phyloP scores from a whole-genome alignment of 2,888 invertebrate genomes.

The Crocallis elinguaria region DNA sequence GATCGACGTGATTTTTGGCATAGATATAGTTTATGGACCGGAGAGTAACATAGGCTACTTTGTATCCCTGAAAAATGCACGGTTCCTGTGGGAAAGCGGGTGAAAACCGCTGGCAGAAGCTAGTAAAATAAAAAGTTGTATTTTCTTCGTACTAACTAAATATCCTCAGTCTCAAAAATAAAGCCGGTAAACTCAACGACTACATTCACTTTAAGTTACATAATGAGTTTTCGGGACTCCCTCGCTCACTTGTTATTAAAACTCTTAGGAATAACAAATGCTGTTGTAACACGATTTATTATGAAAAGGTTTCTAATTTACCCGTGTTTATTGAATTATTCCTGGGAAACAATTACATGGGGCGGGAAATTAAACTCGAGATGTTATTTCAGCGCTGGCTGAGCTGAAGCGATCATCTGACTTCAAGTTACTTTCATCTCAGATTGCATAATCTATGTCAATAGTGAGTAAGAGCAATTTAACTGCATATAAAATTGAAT shows the following conservation, averaged over 20 bases:
- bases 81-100: too few species aligned
- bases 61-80: too few species aligned
- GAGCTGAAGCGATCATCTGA: slow-evolving; percentile 3
- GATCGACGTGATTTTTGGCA: too few species aligned
- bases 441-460: too few species aligned
- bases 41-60: too few species aligned
- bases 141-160: too few species aligned
- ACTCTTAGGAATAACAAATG: slow-evolving; percentile 20
- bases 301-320: slow-evolving; percentile 22
- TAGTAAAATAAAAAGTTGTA: too few species aligned
- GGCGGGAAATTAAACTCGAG: slow-evolving; percentile 3
- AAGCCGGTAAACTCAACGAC: slow-evolving; percentile 5
- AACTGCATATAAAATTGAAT: too few species aligned
- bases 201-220: slow-evolving; percentile 11
- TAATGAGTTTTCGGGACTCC: slow-evolving; percentile 18
- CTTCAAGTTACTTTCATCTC: slow-evolving; percentile 11
- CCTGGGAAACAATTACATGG: slow-evolving; percentile 16
- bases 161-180: neutral
- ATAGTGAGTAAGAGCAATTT: too few species aligned
- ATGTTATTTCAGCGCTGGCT: slow-evolving; percentile 18
- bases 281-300: slow-evolving; percentile 19
- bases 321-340: slow-evolving; percentile 25
- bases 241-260: slow-evolving; percentile 18
- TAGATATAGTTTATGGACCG: too few species aligned
- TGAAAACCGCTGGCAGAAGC: too few species aligned